Evolutionary conservation across 2,888 invertebrate species (phyloP), one percentile per base, ranked within the genome.

Genomic region (Eristalis intricaria): DNA sequence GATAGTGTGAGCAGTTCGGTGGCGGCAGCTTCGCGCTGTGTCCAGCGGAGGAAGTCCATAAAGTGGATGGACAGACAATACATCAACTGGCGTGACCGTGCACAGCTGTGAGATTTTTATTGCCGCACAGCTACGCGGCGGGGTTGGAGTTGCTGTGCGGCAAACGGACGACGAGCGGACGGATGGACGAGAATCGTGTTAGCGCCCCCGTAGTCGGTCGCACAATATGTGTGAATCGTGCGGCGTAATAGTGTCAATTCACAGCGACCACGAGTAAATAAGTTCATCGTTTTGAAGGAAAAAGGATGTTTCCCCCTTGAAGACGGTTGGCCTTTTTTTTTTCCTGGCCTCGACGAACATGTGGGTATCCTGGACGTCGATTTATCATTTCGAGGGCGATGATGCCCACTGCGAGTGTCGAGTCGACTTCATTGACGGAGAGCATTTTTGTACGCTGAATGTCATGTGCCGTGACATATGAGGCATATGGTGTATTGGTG

Each of bases 1-100:
- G 66, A 35, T 11, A n/a, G 29, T 43, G 50, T 19, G 50, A 50
- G 50, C 19, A 19, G 19, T n/a, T 50, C 19, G 65, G 65, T 78
- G 50, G 58, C 76, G 65, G 65, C 86, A 77, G 64, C 71, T 22
- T 63, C 50, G 56, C 69, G 23, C 26, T 40, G 56, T 65, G 64
- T 74, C 38, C 71, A 50, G 19, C 50, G 50, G 29, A 40, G 32
- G 56, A 61, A 76, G 64, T 71, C 80, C 71, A 76, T 71, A 86
- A 56, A 74, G 56, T 81, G 85, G 77, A 80, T 76, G 60, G 80
- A 83, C 69, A 69, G 71, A 89, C 85, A 80, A 89, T 89, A 88
- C 87, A 89, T 89, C 89, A 89, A 89, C 84, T 88, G 88, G 88
- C 87, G 89, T 88, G 89, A 88, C 89, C 89, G 79, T 81, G 81